Evolutionary conservation across 2,797 vertebrate species (phyloP), one percentile per base, ranked within the genome.

Genomic region (Micropoecilia bifurca): DNA sequence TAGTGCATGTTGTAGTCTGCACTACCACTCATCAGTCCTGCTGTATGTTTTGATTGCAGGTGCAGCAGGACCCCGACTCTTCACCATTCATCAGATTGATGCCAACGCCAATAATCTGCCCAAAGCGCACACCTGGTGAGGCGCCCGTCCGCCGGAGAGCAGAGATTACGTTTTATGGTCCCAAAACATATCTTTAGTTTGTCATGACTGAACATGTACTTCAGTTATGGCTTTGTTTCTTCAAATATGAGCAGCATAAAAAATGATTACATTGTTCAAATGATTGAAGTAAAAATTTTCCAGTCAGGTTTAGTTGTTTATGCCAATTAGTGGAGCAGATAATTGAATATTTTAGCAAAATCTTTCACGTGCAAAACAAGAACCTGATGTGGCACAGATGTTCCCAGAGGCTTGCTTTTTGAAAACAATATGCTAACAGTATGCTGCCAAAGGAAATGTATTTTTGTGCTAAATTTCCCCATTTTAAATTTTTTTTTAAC

Each of bases 31-130:
- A 85, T 71, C 22, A 3, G 18, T 75, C 39, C 25, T 39, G 16
- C 76, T 69, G 30, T 25, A 12, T 77, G 74, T 78, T 75, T 69
- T 68, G 12, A 6, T 73, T 83, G 47, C 94, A 99, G 98, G 98
- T 81, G 98, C 98, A 82, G 98, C 98, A 8, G 98, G 98, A 25
- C 98, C 98, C 4, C 95, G 98, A 61, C 97, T 99, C 84, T 99
- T 99, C 83, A 99, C 98, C 82, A 99, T 99, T 74, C 98, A 99
- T 93, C 97, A 99, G 95, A 99, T 99, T 1, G 98, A 99, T 72
- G 98, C 98, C 88, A 99, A 96, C 94, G 96, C 97, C 72, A 97
- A 99, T 81, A 98, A 99, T 74, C 87, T 99, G 92, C 98, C 98
- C 30, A 99, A 99, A 95, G 98, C 98, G 83, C 98, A 99, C 68